phyloP scores from a whole-genome alignment of 2,797 vertebrate genomes.

The Xenops minutus region DNA sequence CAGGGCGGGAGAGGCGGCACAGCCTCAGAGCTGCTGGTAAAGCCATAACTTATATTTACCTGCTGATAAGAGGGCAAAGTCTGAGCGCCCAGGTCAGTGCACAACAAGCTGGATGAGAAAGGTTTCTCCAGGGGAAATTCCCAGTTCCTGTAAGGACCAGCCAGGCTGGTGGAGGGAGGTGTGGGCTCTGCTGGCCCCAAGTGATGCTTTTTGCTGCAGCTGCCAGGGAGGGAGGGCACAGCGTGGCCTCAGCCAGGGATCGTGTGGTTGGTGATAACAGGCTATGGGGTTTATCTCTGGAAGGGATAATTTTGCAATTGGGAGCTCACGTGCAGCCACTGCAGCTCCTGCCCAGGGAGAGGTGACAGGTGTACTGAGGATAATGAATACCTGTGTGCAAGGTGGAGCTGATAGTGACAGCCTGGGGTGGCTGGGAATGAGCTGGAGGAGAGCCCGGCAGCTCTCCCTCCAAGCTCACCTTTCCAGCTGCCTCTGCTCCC shows the following conservation, averaged over 20 bases:
- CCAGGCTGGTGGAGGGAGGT: background rate
- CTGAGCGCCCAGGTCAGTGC: fast-evolving
- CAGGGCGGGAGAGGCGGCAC: background rate
- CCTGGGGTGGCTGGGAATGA: background rate
- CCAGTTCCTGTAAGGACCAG: fast-evolving
- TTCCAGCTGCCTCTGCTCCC: background rate
- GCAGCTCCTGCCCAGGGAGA: background rate
- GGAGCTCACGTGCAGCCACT: background rate
- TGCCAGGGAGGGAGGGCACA: background rate
- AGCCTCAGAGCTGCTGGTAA: fast-evolving
- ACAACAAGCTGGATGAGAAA: fast-evolving
- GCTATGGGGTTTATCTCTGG: background rate
- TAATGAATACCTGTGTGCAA: background rate
- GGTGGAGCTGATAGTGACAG: background rate
- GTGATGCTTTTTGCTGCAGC: background rate
- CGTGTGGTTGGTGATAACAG: background rate
- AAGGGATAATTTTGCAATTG: background rate
- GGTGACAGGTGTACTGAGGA: background rate
- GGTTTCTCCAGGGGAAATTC: background rate
- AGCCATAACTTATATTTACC: background rate
- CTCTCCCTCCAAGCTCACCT: background rate
- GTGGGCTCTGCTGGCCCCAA: fast-evolving
- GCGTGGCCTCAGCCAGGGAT: fast-evolving
- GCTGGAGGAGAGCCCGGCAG: background rate
- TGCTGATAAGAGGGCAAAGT: conserved; percentile 41